Evolutionary conservation across 2,797 vertebrate species (phyloP).

Genomic region (Antrozous pallidus): DNA sequence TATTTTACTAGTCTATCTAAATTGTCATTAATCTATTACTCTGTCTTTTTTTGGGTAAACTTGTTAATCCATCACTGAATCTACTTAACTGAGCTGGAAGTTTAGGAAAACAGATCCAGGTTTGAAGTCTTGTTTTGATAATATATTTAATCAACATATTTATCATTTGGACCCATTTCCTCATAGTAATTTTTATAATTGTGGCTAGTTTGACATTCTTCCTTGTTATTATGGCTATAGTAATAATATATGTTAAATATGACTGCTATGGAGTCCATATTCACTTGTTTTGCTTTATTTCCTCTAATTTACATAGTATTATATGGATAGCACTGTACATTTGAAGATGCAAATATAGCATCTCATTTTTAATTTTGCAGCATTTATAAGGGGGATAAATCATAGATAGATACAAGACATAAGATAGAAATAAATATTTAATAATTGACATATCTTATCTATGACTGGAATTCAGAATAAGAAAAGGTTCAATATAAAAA

Average conservation of each 20-base stretch:
- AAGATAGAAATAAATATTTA: neutral
- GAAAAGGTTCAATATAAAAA: neutral
- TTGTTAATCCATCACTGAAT: neutral
- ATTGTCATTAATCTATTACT: constrained; percentile 13
- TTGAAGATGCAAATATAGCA: neutral
- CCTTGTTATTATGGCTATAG: neutral
- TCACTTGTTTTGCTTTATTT: neutral
- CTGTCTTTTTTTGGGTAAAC: neutral
- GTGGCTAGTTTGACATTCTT: neutral
- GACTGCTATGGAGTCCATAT: neutral
- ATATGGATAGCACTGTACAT: neutral
- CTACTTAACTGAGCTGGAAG: neutral
- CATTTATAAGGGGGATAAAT: neutral
- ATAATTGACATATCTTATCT: neutral
- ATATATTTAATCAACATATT: neutral
- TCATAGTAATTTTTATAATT: neutral
- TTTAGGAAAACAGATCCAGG: neutral
- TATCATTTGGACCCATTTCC: neutral
- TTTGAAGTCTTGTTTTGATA: neutral
- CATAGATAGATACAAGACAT: neutral
- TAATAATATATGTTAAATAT: neutral
- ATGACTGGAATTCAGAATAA: neutral
- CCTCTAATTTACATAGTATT: neutral
- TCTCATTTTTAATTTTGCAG: neutral
- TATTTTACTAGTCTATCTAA: neutral